Conservation (phyloP, 2,888 invertebrate species). For the Rosalia funebris region DNA sequence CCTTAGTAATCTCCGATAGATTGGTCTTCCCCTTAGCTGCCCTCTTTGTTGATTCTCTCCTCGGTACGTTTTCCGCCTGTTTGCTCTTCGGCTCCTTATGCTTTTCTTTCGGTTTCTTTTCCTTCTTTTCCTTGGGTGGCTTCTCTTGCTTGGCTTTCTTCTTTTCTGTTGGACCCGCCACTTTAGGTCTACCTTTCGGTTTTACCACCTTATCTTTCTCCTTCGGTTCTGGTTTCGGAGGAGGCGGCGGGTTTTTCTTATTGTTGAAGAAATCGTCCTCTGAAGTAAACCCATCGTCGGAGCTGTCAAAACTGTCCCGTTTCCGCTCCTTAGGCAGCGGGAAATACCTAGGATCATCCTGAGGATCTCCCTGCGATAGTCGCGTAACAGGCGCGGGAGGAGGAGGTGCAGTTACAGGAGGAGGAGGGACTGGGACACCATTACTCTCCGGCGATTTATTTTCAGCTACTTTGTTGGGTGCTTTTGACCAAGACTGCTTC, state of each 20-base stretch:
- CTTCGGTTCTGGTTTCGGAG: conserved; percentile 57
- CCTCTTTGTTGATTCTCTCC: conserved; percentile 71
- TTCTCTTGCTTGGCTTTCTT: conserved; percentile 38
- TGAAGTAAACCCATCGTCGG: conserved; percentile 72
- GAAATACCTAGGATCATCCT: conserved; percentile 77
- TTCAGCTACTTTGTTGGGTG: conserved; percentile 62
- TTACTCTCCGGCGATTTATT: conserved; percentile 48
- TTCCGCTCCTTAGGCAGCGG: conserved; percentile 78
- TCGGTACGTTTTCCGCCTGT: conserved; percentile 66
- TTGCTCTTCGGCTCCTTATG: conserved; percentile 50
- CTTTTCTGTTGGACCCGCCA: conserved; percentile 39
- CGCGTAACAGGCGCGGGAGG: conserved; percentile 56
- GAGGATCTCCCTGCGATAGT: conserved; percentile 64
- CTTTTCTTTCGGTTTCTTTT: conserved; percentile 56
- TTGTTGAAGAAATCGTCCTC: conserved; percentile 67
- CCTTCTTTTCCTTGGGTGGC: conserved; percentile 35
- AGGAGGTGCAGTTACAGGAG: conserved; percentile 36
- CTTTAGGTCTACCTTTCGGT: conserved; percentile 37
- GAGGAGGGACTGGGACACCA: conserved; percentile 47
- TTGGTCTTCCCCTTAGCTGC: conserved; percentile 75
- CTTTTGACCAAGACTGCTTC: conserved; percentile 74
- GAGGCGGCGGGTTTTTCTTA: conserved; percentile 59
- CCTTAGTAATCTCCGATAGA: conserved; percentile 66
- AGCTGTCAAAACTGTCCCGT: conserved; percentile 73
- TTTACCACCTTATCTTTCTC: conserved; percentile 34